phyloP scores from a whole-genome alignment of 53 echinoderm and acorn worm species.

The Glandiceps talaboti region DNA sequence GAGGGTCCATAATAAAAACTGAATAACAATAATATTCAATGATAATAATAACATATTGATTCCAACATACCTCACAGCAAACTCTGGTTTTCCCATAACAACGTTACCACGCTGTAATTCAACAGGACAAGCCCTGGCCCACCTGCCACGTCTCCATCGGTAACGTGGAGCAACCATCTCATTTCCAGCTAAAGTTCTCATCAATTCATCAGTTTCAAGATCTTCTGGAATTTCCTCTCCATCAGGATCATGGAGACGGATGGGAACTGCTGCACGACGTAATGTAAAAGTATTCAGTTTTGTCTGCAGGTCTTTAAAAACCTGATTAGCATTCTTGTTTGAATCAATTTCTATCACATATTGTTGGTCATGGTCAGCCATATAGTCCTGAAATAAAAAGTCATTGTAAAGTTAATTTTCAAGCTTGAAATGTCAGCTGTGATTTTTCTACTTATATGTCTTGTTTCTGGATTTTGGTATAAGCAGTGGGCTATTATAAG shows the following conservation, averaged over 20 bases:
- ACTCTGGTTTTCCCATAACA: conserved; percentile 88
- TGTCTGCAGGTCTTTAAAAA: conserved; percentile 77
- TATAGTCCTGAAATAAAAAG: conserved; percentile 55
- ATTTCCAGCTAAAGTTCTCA: conserved; percentile 81
- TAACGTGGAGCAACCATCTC: conserved; percentile 94
- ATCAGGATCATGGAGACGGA: conserved; percentile 82
- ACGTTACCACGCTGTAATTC: conserved; percentile 94
- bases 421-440: too few species aligned
- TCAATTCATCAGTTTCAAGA: conserved; percentile 88
- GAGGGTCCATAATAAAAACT: too few species aligned
- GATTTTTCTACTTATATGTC: too few species aligned
- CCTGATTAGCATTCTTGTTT: conserved; percentile 46
- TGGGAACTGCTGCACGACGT: conserved; percentile 81
- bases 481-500: too few species aligned
- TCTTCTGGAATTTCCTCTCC: conserved; percentile 97
- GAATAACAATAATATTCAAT: too few species aligned
- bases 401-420: not conserved
- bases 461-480: too few species aligned
- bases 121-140: conserved; percentile 87
- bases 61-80: conserved; percentile 97
- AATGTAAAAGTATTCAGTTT: conserved; percentile 79
- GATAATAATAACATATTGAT: too few species aligned
- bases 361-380: conserved; percentile 97
- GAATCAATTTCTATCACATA: conserved; percentile 90
- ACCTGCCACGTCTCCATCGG: conserved; percentile 74